Percentiles rank a stretch among this genome's conserved stretches.
Conservation (phyloP, 2,113 vertebrate species). For the Azemiops feae region DNA sequence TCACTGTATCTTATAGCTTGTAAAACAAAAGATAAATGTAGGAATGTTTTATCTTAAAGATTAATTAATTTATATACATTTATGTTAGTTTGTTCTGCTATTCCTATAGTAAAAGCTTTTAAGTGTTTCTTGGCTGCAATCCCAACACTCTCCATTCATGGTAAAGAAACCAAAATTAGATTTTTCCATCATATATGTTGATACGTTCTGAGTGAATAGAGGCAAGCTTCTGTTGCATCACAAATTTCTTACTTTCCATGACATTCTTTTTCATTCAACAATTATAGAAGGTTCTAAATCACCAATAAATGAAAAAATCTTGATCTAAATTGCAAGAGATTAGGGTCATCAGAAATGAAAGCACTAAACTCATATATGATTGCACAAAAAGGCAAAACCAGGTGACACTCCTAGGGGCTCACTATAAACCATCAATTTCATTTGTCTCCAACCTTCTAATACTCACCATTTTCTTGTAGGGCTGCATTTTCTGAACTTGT, state of each 20-base stretch:
- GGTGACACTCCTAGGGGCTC: not conserved
- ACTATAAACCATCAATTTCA: not conserved
- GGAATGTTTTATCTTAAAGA: not conserved
- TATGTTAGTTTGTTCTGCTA: not conserved
- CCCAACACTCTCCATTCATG: not conserved
- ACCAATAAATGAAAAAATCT: not conserved
- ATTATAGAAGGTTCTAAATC: not conserved
- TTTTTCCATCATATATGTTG: not conserved
- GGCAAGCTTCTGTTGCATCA: not conserved
- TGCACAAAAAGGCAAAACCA: not conserved
- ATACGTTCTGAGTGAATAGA: not conserved
- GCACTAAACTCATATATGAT: not conserved
- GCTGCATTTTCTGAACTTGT: not conserved
- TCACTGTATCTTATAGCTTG: not conserved
- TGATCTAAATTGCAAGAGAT: not conserved
- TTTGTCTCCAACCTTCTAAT: not conserved
- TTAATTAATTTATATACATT: not conserved
- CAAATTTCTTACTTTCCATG: not conserved
- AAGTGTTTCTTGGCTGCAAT: not conserved
- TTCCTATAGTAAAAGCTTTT: not conserved
- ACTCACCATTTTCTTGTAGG: slow-evolving; percentile 48
- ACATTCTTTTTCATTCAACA: not conserved
- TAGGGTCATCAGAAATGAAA: not conserved
- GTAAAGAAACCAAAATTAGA: not conserved
- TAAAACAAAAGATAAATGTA: not conserved